Base-by-base conservation (phyloP, 2,797 vertebrate species). In the Erithacus rubecula region DNA sequence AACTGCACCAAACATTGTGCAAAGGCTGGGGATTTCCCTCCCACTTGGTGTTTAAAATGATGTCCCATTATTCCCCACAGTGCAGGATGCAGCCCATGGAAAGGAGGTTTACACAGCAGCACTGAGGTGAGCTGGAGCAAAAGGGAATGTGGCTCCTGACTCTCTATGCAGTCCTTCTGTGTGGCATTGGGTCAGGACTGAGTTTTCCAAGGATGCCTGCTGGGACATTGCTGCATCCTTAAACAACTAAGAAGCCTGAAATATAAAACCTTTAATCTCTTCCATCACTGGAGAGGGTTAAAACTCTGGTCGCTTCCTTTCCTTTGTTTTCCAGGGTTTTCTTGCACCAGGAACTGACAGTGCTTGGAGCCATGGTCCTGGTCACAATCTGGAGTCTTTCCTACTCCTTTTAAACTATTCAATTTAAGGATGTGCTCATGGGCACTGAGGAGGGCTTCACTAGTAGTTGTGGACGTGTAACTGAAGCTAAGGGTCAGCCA, bases 211-310 rank as follows among this genome's bases (percentile, higher is more conserved):
- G 26, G 30, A 51, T 62, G 41, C 39, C 62, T 39, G 32, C 21
- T 60, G 41, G 49, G 62, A 71, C 1, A 7, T 24, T 32, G 24
- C 67, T 46, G 26, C 37, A 37, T 53, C 88, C 34, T 69, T 39
- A 30, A 74, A 67, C 43, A 69, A 5, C 5, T 10, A 10, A 29
- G n/a, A 13, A 8, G 34, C 55, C 47, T 41, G 49, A 60, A 59
- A 44, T 32, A 41, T 0, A 29, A 13, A 26, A 18, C 18, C 32
- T 51, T 71, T 46, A 32, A 36, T n/a, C n/a, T 36, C n/a, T 47
- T 44, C 21, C 30, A 12, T 27, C 0, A 0, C 30, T 10, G 0
- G 5, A 56, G 30, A 6, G 13, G 5, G 16, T 34, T 21, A 32
- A 64, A 83, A 39, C 22, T 47, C 37, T 7, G 21, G 9, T 20